A percentile compares a stretch with the other conserved stretches of the same genome.
phyloP scores from a whole-genome alignment of 2,113 vertebrate species.

The Spea multiplicata region DNA sequence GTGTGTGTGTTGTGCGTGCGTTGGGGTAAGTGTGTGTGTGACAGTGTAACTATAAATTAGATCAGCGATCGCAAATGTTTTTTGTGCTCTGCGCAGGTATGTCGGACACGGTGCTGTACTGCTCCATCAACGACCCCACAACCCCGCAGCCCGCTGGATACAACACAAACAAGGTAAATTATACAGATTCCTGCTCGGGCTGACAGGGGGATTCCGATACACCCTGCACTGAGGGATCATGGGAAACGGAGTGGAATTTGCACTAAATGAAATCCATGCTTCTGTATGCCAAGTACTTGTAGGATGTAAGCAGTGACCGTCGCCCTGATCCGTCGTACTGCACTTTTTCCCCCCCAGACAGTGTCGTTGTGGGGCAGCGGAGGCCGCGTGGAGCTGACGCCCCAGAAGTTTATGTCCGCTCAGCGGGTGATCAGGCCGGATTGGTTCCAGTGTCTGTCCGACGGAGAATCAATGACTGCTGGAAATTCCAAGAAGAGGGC shows the following conservation, averaged over 20 bases:
- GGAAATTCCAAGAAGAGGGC: conserved; percentile 76
- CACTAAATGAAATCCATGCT: no score
- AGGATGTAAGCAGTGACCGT: no score
- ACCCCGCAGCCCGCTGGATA: conserved; percentile 73
- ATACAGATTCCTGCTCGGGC: no score
- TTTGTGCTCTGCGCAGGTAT: conserved; percentile 71
- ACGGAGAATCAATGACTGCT: conserved; percentile 80
- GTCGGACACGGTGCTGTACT: conserved; percentile 79
- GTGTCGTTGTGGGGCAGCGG: conserved; percentile 90
- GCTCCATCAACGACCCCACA: conserved; percentile 83
- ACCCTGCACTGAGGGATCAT: no score
- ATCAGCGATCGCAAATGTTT: not conserved
- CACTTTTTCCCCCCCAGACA: conserved; percentile 60
- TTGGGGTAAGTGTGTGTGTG: conserved; percentile 17
- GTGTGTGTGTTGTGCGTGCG: not conserved
- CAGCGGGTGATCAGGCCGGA: conserved; percentile 81
- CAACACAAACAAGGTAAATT: conserved; percentile 85
- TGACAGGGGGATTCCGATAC: no score
- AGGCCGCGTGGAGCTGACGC: conserved; percentile 85
- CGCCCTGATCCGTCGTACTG: no score
- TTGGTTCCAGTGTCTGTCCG: conserved; percentile 92
- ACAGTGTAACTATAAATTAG: accelerated
- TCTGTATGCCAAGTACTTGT: no score
- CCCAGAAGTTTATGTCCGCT: conserved; percentile 84
- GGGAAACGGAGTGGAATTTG: no score